Percentiles rank a stretch among this genome's conserved stretches.
Conservation (phyloP, 2,113 vertebrate species). For the Leucopsar rothschildi region DNA sequence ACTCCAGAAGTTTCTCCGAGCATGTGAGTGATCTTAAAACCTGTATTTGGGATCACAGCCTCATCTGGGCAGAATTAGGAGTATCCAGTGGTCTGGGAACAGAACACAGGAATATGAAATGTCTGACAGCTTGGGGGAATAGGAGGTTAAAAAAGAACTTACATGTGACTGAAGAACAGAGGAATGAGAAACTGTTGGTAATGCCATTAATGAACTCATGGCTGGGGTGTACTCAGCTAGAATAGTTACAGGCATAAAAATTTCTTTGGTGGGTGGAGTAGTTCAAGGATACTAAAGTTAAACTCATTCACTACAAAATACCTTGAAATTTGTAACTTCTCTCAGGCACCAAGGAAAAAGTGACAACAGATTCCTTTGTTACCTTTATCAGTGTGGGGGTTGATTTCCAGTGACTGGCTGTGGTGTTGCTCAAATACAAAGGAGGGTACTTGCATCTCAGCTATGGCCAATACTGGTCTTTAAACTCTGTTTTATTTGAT, state of each 20-base stretch:
- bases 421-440: neutral
- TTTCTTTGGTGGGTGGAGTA: neutral
- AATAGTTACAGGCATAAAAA: neutral
- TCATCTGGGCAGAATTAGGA: neutral
- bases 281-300: neutral
- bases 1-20: neutral
- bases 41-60: neutral
- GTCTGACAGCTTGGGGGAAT: neutral
- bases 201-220: neutral
- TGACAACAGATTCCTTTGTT: neutral
- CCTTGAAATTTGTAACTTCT: neutral
- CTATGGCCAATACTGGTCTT: neutral
- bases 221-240: neutral
- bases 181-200: neutral
- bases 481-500: neutral
- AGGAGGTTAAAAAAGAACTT: neutral
- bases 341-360: neutral
- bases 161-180: neutral
- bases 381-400: neutral
- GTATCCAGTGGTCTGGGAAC: neutral
- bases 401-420: neutral
- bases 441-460: neutral
- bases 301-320: neutral
- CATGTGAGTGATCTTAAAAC: neutral
- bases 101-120: neutral